Evolutionary conservation across 2,113 vertebrate genomes (phyloP).

Genomic region (Dipodomys merriami): DNA sequence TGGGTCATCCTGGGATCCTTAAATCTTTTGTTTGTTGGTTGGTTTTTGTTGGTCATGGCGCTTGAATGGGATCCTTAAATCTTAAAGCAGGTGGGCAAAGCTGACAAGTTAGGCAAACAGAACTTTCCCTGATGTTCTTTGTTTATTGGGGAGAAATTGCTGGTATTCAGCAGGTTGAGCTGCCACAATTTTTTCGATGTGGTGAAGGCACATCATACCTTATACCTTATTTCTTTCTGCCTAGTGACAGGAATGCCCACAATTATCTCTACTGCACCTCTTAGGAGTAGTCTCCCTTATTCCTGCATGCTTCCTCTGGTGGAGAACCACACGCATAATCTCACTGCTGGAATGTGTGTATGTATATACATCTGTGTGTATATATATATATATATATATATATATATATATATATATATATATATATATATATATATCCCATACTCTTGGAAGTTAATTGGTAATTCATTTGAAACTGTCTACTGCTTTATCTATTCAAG

Average conservation of each 20-base stretch:
- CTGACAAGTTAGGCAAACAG: background rate
- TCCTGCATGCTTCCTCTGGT: background rate
- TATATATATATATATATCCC: too few species aligned
- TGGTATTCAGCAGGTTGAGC: background rate
- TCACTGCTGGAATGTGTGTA: background rate
- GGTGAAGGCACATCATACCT: background rate
- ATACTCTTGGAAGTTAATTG: slow-evolving; percentile 8
- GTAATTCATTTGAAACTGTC: background rate
- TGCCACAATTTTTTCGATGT: background rate
- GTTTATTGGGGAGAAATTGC: background rate
- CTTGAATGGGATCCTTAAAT: background rate
- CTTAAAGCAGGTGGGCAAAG: slow-evolving; percentile 29
- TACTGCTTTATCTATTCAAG: slow-evolving; percentile 5
- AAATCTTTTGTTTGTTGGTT: too few species aligned
- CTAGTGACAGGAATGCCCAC: background rate
- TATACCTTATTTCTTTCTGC: background rate
- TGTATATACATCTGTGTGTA: too few species aligned
- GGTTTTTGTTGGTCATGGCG: too few species aligned
- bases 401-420: too few species aligned
- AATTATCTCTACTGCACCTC: background rate
- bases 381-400: too few species aligned
- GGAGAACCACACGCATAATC: background rate
- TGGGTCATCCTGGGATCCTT: too few species aligned
- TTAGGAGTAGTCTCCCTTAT: background rate
- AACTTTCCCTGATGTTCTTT: slow-evolving; percentile 2